These are phyloP conservation scores for Malaclemys terrapin DNA, from an alignment of 2,113 vertebrate genomes.

Conservation along the genomic window DNA sequence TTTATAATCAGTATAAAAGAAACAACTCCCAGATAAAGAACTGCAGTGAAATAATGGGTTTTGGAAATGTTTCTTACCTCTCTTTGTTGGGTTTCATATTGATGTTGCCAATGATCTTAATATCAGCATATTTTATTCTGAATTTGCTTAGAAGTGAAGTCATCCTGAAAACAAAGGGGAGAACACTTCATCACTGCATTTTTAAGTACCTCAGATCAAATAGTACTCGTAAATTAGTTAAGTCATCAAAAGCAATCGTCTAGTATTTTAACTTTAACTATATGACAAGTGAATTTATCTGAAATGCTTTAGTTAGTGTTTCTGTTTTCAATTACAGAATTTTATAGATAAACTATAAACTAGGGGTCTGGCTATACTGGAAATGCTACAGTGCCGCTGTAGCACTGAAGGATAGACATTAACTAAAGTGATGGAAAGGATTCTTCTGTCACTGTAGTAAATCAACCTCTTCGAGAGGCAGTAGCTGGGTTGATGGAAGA, in stretches of 20 bases:
- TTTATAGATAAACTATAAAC: slow-evolving; percentile 17
- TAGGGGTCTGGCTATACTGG: background rate
- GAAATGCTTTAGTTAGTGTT: slow-evolving; percentile 47
- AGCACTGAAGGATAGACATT: background rate
- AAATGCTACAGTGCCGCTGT: background rate
- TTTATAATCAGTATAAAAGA: slow-evolving; percentile 24
- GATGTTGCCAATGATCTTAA: slow-evolving; percentile 92
- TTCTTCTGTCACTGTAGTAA: background rate
- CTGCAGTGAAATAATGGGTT: background rate
- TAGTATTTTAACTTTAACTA: slow-evolving; percentile 50
- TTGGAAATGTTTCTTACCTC: slow-evolving; percentile 83
- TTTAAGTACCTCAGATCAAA: slow-evolving; percentile 62
- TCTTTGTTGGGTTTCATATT: slow-evolving; percentile 88
- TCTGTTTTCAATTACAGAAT: slow-evolving; percentile 48
- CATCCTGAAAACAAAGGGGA: slow-evolving; percentile 87
- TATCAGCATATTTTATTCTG: slow-evolving; percentile 93
- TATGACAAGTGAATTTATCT: slow-evolving; percentile 49
- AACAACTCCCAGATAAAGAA: background rate
- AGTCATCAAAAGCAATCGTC: slow-evolving; percentile 51
- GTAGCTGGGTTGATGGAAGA: background rate
- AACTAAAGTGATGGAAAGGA: background rate
- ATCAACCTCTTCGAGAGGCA: background rate
- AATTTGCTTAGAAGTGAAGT: slow-evolving; percentile 93
- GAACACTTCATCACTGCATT: slow-evolving; percentile 33
- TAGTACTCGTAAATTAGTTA: slow-evolving; percentile 50